Base-by-base conservation (phyloP, 2,888 invertebrate species). In the Holacanthella duospinosa region DNA sequence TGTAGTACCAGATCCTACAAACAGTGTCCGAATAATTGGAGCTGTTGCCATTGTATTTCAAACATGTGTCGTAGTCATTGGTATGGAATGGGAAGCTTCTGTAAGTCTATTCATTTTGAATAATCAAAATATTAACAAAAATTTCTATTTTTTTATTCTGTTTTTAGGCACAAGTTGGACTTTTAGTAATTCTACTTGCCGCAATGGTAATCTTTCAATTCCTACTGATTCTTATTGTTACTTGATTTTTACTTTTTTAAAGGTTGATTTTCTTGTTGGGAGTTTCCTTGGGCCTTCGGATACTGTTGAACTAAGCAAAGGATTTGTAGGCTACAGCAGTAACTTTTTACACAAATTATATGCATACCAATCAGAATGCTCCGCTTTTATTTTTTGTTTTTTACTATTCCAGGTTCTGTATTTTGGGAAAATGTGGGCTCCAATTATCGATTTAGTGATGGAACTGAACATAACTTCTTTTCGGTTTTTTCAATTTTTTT, bases 401-500 rank as follows among this genome's bases (percentile, higher is more conserved):
- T 1, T 36, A 25, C 24, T 26, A 65, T 80, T 80, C 43, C 79
- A 93, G 92, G 81, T 72, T 82, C 85, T 2, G 76, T 89, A 19
- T 80, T 93, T 16, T 77, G 81, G 61, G 81, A 83, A 66, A 96
- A 96, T 78, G 79, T 93, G 65, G 80, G 82, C 61, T 80, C 94
- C 1, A 88, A 89, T 77, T 96, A 93, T 78, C 82, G 89, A 53
- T 75, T 75, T 19, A 84, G 83, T 67, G 86, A 91, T 71, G 86
- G 87, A 1, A 84, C 86, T 0, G 78, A 86, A 9, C 88, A 95
- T 75, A 84, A 86, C 73, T 96, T 96, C 80, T 95, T 96, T 79
- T 89, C 91, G 2, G 93, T 96, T 0, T 94, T 97, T 78, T 86
- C 95, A 2, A 91, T 99, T 73, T 99, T 95, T 81, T 99, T 99